These are phyloP conservation scores for Tinea trinotella DNA, from an alignment of 2,888 invertebrate species.

Conservation along the genomic window DNA sequence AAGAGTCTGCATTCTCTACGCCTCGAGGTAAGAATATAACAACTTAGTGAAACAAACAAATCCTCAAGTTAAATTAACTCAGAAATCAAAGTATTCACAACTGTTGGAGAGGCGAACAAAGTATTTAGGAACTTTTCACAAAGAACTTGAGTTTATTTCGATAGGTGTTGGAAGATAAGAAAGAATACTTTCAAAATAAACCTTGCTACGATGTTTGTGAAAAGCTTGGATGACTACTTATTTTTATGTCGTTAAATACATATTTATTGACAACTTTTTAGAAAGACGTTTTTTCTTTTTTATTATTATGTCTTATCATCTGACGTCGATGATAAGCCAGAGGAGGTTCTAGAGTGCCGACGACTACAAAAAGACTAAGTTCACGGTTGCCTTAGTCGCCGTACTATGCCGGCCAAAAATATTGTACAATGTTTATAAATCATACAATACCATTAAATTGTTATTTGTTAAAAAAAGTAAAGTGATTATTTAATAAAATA, in stretches of 20 bases:
- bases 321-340: too few species aligned
- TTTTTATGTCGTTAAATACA: background rate
- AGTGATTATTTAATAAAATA: too few species aligned
- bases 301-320: too few species aligned
- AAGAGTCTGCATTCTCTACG: background rate
- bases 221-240: background rate
- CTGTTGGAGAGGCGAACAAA: slow-evolving; percentile 14
- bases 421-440: too few species aligned
- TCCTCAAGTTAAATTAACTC: slow-evolving; percentile 32
- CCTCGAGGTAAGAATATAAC: slow-evolving; percentile 16
- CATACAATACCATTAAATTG: too few species aligned
- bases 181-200: background rate
- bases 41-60: slow-evolving; percentile 22
- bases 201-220: background rate
- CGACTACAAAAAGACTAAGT: too few species aligned
- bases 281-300: too few species aligned
- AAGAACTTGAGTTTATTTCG: slow-evolving; percentile 17
- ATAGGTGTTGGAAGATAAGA: slow-evolving; percentile 15
- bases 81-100: slow-evolving; percentile 28
- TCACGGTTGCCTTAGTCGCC: too few species aligned
- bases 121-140: slow-evolving; percentile 21
- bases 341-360: too few species aligned
- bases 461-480: too few species aligned
- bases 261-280: too few species aligned
- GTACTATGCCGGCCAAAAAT: too few species aligned